phyloP scores from a whole-genome alignment of 2,113 vertebrate species.

The Notechis scutatus region DNA sequence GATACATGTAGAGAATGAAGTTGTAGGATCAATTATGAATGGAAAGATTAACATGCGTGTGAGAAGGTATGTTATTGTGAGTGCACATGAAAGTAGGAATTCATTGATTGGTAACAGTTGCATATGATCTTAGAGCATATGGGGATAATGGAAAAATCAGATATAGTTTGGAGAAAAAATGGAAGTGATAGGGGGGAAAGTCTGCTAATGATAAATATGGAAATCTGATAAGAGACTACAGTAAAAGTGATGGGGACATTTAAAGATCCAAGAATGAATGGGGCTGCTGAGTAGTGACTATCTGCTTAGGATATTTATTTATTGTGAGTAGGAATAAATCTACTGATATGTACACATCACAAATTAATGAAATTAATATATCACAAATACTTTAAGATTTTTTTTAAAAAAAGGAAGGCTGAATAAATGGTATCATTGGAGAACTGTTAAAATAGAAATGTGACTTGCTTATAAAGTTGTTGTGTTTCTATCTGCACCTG shows the following conservation, averaged over 20 bases:
- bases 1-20: not conserved
- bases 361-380: not conserved
- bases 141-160: not conserved
- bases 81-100: not conserved
- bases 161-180: not conserved
- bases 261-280: not conserved
- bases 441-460: not conserved
- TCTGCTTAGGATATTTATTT: not conserved
- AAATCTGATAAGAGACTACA: not conserved
- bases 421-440: not conserved
- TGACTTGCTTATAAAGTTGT: not conserved
- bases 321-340: not conserved
- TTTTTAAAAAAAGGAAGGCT: not conserved
- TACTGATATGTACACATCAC: not conserved
- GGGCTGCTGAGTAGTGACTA: not conserved
- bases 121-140: not conserved
- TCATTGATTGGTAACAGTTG: not conserved
- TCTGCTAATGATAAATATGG: not conserved
- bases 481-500: not conserved
- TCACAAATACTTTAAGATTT: not conserved
- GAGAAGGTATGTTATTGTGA: not conserved
- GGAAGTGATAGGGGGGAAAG: not conserved
- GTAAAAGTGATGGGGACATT: not conserved
- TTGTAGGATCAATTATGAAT: not conserved
- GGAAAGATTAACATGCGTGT: not conserved